These are phyloP conservation scores for Drosophila borborema DNA, from an alignment of 2,888 invertebrate genomes.

Conservation along the genomic window DNA sequence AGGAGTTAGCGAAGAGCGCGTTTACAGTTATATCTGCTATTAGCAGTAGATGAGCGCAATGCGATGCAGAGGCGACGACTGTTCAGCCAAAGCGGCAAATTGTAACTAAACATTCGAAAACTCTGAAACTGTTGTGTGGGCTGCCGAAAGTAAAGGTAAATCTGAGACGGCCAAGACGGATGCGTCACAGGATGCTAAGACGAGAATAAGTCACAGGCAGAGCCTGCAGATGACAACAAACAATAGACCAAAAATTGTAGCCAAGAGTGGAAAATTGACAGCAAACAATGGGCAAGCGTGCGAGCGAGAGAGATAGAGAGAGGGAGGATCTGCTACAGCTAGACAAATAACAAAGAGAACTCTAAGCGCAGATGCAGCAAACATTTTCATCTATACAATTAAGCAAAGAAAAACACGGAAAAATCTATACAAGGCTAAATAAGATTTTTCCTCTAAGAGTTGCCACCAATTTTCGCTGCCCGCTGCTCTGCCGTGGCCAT, in stretches of 20 bases:
- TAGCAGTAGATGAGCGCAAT: background rate
- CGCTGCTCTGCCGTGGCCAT: slow-evolving; percentile 49
- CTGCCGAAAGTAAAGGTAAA: slow-evolving; percentile 39
- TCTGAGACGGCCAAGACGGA: slow-evolving; percentile 37
- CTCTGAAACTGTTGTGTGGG: slow-evolving; percentile 31
- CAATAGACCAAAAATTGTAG: slow-evolving; percentile 66
- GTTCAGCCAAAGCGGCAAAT: slow-evolving; percentile 59
- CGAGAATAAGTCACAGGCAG: slow-evolving; percentile 30
- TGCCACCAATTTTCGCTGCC: slow-evolving; percentile 25
- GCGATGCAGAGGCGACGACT: slow-evolving; percentile 46
- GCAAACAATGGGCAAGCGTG: slow-evolving; percentile 60
- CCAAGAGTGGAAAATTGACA: slow-evolving; percentile 71
- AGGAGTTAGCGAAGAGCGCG: background rate
- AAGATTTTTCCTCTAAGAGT: slow-evolving; percentile 59
- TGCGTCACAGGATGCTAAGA: slow-evolving; percentile 33
- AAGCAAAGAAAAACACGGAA: slow-evolving; percentile 57
- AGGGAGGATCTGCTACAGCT: slow-evolving; percentile 51
- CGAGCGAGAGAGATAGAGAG: slow-evolving; percentile 8
- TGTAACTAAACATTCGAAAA: slow-evolving; percentile 49
- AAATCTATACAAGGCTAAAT: slow-evolving; percentile 68
- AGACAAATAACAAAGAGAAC: slow-evolving; percentile 43
- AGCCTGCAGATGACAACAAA: slow-evolving; percentile 74
- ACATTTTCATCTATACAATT: slow-evolving; percentile 47
- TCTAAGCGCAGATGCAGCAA: slow-evolving; percentile 63
- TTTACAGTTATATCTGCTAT: background rate